Evolutionary conservation across 2,113 vertebrate genomes (phyloP).

Genomic region (Sclerurus mexicanus): DNA sequence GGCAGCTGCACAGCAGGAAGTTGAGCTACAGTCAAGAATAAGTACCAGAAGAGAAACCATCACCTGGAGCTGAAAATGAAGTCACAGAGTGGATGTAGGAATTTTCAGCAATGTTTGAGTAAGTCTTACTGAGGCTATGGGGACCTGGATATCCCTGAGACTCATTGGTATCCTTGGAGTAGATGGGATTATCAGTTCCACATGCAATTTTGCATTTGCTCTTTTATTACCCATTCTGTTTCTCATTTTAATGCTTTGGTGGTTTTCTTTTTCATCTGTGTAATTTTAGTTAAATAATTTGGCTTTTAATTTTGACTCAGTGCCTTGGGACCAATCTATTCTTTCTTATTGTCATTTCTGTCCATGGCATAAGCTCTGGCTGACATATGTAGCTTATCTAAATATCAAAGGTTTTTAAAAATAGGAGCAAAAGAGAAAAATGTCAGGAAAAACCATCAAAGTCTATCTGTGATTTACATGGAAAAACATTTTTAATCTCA

Average conservation of each 20-base stretch:
- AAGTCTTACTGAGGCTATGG: background rate
- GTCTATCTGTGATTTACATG: background rate
- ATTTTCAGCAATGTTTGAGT: background rate
- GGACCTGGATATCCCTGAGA: background rate
- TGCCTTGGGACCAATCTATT: background rate
- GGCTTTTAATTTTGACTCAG: constrained; percentile 15
- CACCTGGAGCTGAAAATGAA: background rate
- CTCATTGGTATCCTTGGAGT: background rate
- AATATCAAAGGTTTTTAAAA: constrained; percentile 34
- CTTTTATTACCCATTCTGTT: background rate
- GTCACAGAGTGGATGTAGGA: background rate
- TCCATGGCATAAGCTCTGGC: background rate
- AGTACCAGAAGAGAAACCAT: background rate
- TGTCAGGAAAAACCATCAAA: background rate
- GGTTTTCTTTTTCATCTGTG: background rate
- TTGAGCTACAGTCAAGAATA: background rate
- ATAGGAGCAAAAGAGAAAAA: background rate
- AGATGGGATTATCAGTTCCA: background rate
- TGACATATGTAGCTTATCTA: constrained; percentile 13
- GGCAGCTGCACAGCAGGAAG: background rate
- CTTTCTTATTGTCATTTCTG: constrained; percentile 14
- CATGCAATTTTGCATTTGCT: background rate
- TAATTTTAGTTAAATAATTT: constrained; percentile 16
- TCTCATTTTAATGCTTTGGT: background rate
- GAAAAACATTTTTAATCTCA: background rate